Conservation (phyloP, 2,888 invertebrate species). For the Dasysyrphus tricinctus region DNA sequence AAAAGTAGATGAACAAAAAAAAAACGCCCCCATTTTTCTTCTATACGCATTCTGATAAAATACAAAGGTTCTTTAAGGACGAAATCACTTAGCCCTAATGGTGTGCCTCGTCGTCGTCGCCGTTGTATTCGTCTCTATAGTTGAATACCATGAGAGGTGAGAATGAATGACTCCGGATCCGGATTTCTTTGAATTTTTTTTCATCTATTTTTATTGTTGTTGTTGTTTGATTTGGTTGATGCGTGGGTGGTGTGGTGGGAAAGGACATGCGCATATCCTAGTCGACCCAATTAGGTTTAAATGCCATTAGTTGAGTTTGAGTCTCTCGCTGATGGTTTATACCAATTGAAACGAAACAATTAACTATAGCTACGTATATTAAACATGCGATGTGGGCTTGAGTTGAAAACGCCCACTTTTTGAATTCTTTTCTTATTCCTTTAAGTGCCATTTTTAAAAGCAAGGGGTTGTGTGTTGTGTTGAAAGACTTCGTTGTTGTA, state of each 20-base stretch:
- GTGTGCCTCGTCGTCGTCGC: slow-evolving; percentile 57
- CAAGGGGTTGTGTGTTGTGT: slow-evolving; percentile 15
- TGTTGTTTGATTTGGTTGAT: neutral
- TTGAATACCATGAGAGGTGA: slow-evolving; percentile 70
- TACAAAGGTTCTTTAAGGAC: slow-evolving; percentile 62
- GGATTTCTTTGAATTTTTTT: slow-evolving; percentile 24
- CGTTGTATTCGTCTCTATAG: slow-evolving; percentile 57
- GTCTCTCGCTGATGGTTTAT: slow-evolving; percentile 17
- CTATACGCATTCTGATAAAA: slow-evolving; percentile 43
- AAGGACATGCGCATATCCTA: slow-evolving; percentile 71
- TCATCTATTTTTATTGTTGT: slow-evolving; percentile 13
- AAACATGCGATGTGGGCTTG: slow-evolving; percentile 14
- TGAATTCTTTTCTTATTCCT: slow-evolving; percentile 25
- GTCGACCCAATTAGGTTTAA: slow-evolving; percentile 74
- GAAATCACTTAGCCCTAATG: slow-evolving; percentile 75
- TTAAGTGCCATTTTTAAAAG: slow-evolving; percentile 34
- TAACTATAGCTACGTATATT: slow-evolving; percentile 51
- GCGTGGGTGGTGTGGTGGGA: slow-evolving; percentile 25
- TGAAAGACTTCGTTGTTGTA: neutral
- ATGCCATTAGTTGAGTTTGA: slow-evolving; percentile 66
- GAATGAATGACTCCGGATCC: slow-evolving; percentile 67
- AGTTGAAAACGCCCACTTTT: slow-evolving; percentile 72
- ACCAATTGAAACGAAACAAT: slow-evolving; percentile 73
- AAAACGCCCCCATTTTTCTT: slow-evolving; percentile 60
- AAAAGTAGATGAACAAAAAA: slow-evolving; percentile 8